Evolutionary conservation across 2,888 invertebrate species (phyloP).

Genomic region (Drosophila tanythrix): DNA sequence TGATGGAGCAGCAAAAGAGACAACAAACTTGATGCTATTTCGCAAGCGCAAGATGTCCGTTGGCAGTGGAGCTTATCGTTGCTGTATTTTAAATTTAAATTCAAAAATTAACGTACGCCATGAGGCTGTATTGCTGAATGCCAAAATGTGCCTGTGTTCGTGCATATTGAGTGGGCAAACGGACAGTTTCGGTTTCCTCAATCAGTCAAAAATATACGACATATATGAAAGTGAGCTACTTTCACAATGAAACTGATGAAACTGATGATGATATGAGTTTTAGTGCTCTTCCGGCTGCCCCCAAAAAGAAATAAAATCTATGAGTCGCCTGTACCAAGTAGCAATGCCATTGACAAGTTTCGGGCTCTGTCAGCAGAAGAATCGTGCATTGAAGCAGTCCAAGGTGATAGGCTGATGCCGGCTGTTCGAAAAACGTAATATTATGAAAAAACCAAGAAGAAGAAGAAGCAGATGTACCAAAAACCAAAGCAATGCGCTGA

Average conservation of each 20-base stretch:
- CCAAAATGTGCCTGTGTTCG: neutral
- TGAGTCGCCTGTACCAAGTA: conserved; percentile 58
- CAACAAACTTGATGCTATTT: conserved; percentile 44
- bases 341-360: conserved; percentile 63
- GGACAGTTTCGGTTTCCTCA: conserved; percentile 33
- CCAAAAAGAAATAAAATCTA: conserved; percentile 22
- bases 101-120: conserved; percentile 60
- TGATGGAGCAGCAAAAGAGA: conserved; percentile 30
- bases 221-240: conserved; percentile 10
- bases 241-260: conserved; percentile 12
- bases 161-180: conserved; percentile 1
- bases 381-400: conserved; percentile 45
- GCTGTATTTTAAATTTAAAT: conserved; percentile 60
- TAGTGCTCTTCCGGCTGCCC: conserved; percentile 41
- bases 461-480: conserved; percentile 34
- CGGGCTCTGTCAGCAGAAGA: conserved; percentile 23
- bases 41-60: conserved; percentile 50
- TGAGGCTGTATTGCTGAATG: neutral
- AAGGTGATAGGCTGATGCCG: conserved; percentile 58
- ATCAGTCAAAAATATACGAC: conserved; percentile 13
- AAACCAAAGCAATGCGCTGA: conserved; percentile 37
- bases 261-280: conserved; percentile 18
- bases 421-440: conserved; percentile 54
- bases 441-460: conserved; percentile 18
- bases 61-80: conserved; percentile 52